Evolutionary conservation across 2,888 invertebrate genomes (phyloP).

Genomic region (Pollenia griseotomentosa): DNA sequence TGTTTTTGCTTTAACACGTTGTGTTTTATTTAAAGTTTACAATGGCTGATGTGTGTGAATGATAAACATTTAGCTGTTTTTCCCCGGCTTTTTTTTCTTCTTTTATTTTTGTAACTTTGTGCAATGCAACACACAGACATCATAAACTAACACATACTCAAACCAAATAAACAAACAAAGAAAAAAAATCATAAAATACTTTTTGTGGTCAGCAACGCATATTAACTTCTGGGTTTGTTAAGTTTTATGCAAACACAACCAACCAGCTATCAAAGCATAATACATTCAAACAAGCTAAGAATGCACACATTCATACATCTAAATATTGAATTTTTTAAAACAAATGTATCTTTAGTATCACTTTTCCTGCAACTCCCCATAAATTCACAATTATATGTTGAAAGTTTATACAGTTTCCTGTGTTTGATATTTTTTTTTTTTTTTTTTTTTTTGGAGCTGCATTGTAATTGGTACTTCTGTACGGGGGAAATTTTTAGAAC

Average conservation of each 20-base stretch:
- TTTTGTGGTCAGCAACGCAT: slow-evolving; percentile 57
- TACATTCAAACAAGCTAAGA: no score
- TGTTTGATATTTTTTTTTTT: no score
- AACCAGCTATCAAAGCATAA: background rate
- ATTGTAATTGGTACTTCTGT: no score
- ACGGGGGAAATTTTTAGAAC: no score
- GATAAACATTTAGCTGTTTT: slow-evolving; percentile 54
- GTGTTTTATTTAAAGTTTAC: slow-evolving; percentile 26
- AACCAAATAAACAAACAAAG: background rate
- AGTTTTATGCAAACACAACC: slow-evolving; percentile 16
- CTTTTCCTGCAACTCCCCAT: no score
- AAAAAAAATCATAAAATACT: slow-evolving; percentile 1
- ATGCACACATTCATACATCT: no score
- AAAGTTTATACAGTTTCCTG: slow-evolving; percentile 31
- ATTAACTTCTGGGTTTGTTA: slow-evolving; percentile 17
- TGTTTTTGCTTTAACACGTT: slow-evolving; percentile 9
- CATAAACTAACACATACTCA: background rate
- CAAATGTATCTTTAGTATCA: no score
- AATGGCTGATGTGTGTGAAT: slow-evolving; percentile 55
- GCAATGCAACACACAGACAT: slow-evolving; percentile 43
- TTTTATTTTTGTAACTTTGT: slow-evolving; percentile 40
- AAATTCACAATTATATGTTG: slow-evolving; percentile 1
- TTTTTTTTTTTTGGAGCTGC: no score
- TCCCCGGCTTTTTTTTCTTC: background rate
- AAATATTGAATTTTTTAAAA: no score